Base-by-base conservation (phyloP, 2,888 invertebrate genomes). In the Dioctria linearis region DNA sequence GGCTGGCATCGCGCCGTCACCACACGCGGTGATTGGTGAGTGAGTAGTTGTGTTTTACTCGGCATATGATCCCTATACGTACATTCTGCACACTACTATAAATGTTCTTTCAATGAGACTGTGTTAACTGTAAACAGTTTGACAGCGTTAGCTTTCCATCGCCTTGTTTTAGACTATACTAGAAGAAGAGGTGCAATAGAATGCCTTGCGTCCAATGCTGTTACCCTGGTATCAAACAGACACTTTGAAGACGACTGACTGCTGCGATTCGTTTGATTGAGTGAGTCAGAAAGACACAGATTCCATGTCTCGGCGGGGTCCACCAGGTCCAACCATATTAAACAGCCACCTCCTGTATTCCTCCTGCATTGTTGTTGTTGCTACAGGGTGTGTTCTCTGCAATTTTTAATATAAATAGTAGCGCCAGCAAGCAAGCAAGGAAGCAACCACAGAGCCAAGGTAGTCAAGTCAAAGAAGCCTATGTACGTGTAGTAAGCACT, bases 231-330 rank as follows among this genome's bases (percentile, higher is more conserved):
- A 69, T 78, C 79, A 81, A 85, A 83, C 84, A 85, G 85, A 85
- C 85, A 84, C 85, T 85, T 83, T 84, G 85, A 85, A 85, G 84
- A 85, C 84, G 84, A 83, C 83, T 83, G 84, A 83, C 83, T 82
- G 79, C 78, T 79, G 69, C 81, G 82, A 79, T 78, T 79, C 69
- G 78, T 80, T 81, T 80, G 79, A 80, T 82, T 80, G 82, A 80
- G 82, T 80, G 71, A 81, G 78, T 78, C 67, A 78, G 79, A 73
- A 80, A 39, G 49, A 66, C 65, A 40, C 65, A 40, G 42, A 73
- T 39, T 5, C 73, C 40, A n/a, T 37, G 42, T 40, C 76, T 25
- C 25, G 25, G 25, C 25, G 25, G 25, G 61, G 51, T 13, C 37
- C 63, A 39, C 37, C 63, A 39, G 51, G 63, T 76, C 51, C 76